Evolutionary conservation across 2,113 vertebrate genomes (phyloP), one percentile per base, ranked within the genome.

Genomic region (Pelecanus crispus): DNA sequence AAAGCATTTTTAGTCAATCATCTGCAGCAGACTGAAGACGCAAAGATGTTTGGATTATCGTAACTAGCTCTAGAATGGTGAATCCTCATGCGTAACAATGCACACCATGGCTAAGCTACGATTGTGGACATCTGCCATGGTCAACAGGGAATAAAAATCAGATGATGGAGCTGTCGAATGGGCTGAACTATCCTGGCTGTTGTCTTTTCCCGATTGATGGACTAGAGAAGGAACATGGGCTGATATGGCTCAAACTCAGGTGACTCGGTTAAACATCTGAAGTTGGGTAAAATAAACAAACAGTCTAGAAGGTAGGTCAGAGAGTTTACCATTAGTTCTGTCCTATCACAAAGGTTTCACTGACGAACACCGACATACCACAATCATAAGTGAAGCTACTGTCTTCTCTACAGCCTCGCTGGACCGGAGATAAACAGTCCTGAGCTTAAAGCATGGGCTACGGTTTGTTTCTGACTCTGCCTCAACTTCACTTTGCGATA

Each of bases 361-460:
- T 14, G n/a, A 16, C 1, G 0, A 77, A n/a, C 9, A 7, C 47
- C 10, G n/a, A 55, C 34, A 21, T 11, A 29, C 22, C 22, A 13
- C 0, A 5, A 22, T 13, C 36, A 11, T 16, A 52, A 17, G 45
- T 12, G 16, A 82, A 67, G 52, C 13, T 38, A 66, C 31, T 3
- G 3, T 8, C 67, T 65, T 56, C 86, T 42, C 59, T 42, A 45
- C 17, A 36, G 12, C 32, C 53, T 40, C 40, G 9, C 29, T 10
- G 3, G 29, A 55, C 34, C 45, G 36, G 34, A 53, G n/a, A 31
- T 8, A 13, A 62, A 42, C 6, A 13, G 17, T 22, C 31, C 40
- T 6, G 40, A 55, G 45, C 34, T 61, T 40, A 45, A 67, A 53
- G 15, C 29, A 4, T 1, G 38, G 34, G 18, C 36, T 18, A n/a